A percentile compares a stretch with the other conserved stretches of the same genome.
Evolutionary conservation across 1,140 invertebrate species (phyloP).

Genomic region (Ylistrum balloti): DNA sequence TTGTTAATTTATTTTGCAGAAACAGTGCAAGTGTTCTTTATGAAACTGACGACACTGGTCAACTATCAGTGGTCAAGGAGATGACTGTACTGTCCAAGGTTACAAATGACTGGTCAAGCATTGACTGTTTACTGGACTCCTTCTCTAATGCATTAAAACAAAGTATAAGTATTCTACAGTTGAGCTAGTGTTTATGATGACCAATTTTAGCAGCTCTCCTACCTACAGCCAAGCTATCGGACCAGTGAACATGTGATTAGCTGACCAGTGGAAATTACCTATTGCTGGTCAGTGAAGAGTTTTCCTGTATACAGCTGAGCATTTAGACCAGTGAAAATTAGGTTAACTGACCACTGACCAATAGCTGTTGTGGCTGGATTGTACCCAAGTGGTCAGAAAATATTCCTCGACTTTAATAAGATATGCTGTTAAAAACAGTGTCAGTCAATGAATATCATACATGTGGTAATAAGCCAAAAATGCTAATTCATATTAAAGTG

Average conservation of each 20-base stretch:
- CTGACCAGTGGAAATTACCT: not conserved
- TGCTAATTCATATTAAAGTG: too few relatives aligned
- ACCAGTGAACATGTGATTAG: too few relatives aligned
- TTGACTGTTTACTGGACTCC: not conserved
- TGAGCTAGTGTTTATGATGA: not conserved
- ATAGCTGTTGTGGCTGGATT: too few relatives aligned
- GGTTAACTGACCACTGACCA: too few relatives aligned
- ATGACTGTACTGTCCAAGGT: not conserved
- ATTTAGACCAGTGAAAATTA: too few relatives aligned
- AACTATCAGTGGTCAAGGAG: not conserved
- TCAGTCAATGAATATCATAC: too few relatives aligned
- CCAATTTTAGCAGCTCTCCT: too few relatives aligned
- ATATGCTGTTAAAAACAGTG: too few relatives aligned
- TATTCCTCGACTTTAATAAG: too few relatives aligned
- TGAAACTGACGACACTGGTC: not conserved
- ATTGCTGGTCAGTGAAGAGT: not conserved
- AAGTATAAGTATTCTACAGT: conserved; percentile 5
- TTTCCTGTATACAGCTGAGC: not conserved
- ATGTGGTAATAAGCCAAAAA: too few relatives aligned
- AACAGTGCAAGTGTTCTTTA: not conserved
- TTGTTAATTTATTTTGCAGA: not conserved
- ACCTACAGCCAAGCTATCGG: not conserved
- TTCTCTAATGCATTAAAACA: conserved; percentile 21
- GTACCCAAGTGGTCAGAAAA: too few relatives aligned
- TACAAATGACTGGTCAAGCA: not conserved